A percentile compares a stretch with the other conserved stretches of the same genome.
These are phyloP conservation scores for Caenorhabditis remanei DNA, from an alignment of 1,140 invertebrate genomes.

Conservation along the genomic window DNA sequence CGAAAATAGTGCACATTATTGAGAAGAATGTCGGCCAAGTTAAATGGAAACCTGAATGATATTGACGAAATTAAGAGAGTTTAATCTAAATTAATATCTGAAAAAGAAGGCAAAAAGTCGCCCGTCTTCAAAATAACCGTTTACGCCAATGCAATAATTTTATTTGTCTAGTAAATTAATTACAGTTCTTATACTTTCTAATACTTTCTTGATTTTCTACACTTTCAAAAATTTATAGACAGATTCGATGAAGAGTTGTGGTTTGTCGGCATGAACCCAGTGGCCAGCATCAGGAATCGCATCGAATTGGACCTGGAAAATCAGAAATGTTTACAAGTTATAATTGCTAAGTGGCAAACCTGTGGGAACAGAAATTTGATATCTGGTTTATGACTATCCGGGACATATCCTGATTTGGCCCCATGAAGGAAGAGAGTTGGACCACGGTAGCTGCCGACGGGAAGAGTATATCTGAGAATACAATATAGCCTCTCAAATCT, in stretches of 20 bases:
- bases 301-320: slow-evolving; percentile 79
- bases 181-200: too few species aligned
- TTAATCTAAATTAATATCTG: too few species aligned
- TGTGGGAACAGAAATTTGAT: slow-evolving; percentile 86
- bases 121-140: too few species aligned
- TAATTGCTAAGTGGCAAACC: slow-evolving; percentile 68
- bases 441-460: slow-evolving; percentile 84
- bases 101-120: too few species aligned
- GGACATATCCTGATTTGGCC: slow-evolving; percentile 71
- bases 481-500: not conserved
- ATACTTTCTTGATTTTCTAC: slow-evolving; percentile 6
- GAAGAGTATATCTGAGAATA: slow-evolving; percentile 85
- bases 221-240: slow-evolving; percentile 78
- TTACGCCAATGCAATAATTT: not conserved
- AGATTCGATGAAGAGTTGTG: slow-evolving; percentile 84
- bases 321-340: not conserved
- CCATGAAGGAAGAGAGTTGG: slow-evolving; percentile 67
- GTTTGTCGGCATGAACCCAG: slow-evolving; percentile 92
- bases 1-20: too few species aligned
- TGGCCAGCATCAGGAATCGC: slow-evolving; percentile 88
- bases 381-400: slow-evolving; percentile 82
- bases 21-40: too few species aligned
- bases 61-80: too few species aligned
- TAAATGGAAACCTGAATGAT: too few species aligned
- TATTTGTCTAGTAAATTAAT: too few species aligned